These are phyloP conservation scores for Lepus townsendii DNA, from an alignment of 2,797 vertebrate species.

Conservation along the genomic window DNA sequence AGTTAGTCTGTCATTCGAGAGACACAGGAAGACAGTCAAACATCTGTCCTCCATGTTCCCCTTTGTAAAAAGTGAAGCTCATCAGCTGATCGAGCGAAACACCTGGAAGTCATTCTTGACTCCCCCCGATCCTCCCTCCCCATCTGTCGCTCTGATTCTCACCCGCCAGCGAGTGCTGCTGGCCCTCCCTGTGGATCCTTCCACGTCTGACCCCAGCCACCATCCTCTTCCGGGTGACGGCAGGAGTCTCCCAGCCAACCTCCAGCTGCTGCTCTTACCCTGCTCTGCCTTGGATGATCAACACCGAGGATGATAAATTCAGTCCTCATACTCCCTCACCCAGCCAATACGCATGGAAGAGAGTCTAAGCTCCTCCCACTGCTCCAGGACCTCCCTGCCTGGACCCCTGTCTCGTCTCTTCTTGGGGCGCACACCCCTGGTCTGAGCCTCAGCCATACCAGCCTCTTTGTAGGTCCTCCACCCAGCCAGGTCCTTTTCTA, in stretches of 20 bases:
- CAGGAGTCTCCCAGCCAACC: background rate
- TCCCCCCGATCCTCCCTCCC: background rate
- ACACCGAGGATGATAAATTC: background rate
- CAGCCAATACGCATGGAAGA: background rate
- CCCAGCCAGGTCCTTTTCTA: background rate
- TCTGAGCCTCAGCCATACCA: background rate
- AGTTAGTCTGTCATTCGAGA: background rate
- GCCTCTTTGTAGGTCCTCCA: background rate
- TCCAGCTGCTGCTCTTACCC: background rate
- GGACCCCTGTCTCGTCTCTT: background rate
- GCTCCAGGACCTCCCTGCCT: background rate
- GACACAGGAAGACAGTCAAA: background rate
- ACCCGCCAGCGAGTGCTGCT: background rate
- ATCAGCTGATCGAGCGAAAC: background rate
- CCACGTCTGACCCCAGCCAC: background rate
- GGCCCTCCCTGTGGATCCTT: background rate
- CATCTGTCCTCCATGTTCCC: background rate
- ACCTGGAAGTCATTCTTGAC: background rate
- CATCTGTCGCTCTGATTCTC: background rate
- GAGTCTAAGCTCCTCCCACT: background rate
- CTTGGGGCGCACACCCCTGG: background rate
- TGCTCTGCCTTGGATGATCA: background rate
- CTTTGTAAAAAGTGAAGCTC: accelerated
- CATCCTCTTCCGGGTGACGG: background rate
- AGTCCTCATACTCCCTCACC: background rate